phyloP scores from a whole-genome alignment of 2,113 vertebrate genomes.

The Perccottus glenii region DNA sequence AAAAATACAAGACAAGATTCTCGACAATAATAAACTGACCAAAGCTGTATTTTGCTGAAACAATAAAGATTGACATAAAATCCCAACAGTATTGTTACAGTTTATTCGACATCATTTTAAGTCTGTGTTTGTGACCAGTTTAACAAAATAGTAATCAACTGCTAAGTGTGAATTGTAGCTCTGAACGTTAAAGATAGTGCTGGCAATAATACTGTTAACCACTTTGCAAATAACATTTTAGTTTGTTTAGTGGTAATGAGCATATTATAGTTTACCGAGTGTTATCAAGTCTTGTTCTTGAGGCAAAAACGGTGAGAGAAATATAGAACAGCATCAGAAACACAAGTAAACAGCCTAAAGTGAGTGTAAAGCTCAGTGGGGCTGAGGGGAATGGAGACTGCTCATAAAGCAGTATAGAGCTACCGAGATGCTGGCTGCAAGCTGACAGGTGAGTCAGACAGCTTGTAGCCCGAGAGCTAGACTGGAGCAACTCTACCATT shows the following conservation, averaged over 20 bases:
- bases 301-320: not conserved
- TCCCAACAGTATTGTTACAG: no score
- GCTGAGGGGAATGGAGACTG: not conserved
- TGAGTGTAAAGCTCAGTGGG: not conserved
- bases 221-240: not conserved
- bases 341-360: conserved; percentile 8
- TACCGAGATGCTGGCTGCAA: not conserved
- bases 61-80: no score
- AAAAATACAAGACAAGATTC: not conserved
- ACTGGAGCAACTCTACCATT: not conserved
- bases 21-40: no score
- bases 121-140: no score
- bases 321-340: not conserved
- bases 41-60: no score
- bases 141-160: no score
- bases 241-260: not conserved
- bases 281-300: not conserved
- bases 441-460: conserved; percentile 5
- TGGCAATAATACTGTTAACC: not conserved
- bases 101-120: no score
- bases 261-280: not conserved
- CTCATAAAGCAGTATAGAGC: not conserved
- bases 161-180: not conserved
- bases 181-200: not conserved
- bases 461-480: conserved; percentile 8